Conservation (phyloP, 2,113 vertebrate genomes). For the Chamaea fasciata region DNA sequence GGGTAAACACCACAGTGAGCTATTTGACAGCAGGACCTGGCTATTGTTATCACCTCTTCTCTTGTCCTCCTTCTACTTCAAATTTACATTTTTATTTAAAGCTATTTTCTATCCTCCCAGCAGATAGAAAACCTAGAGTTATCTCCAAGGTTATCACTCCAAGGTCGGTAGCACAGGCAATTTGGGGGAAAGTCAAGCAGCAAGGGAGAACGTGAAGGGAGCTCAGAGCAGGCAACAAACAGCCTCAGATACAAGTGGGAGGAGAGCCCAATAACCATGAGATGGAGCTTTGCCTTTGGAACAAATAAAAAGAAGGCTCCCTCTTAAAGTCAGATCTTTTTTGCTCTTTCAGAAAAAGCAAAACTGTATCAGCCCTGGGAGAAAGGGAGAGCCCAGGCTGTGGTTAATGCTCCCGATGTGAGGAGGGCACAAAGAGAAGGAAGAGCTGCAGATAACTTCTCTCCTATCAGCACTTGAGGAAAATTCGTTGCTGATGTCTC, state of each 20-base stretch:
- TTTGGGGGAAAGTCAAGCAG: not conserved
- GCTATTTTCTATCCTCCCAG: constrained; percentile 4
- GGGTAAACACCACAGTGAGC: not conserved
- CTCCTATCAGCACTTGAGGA: not conserved
- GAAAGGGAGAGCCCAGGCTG: not conserved
- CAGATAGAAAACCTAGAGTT: not conserved
- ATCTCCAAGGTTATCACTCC: not conserved
- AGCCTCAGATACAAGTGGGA: rapidly evolving
- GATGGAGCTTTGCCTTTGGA: not conserved
- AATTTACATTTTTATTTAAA: constrained; percentile 43
- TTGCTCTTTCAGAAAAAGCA: not conserved
- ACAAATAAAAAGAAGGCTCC: not conserved
- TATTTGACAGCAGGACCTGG: constrained; percentile 7
- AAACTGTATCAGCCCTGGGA: not conserved
- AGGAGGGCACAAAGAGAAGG: not conserved
- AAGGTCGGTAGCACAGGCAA: not conserved
- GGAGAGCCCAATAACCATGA: not conserved
- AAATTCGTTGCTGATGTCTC: not conserved
- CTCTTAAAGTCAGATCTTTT: not conserved
- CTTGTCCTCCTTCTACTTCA: not conserved
- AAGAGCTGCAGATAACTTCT: not conserved
- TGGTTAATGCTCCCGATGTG: not conserved
- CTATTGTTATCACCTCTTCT: constrained; percentile 2
- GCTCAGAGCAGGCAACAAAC: not conserved
- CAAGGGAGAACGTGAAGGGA: not conserved